Evolutionary conservation across 2,113 vertebrate genomes (phyloP).

Genomic region (Platysteira castanea): DNA sequence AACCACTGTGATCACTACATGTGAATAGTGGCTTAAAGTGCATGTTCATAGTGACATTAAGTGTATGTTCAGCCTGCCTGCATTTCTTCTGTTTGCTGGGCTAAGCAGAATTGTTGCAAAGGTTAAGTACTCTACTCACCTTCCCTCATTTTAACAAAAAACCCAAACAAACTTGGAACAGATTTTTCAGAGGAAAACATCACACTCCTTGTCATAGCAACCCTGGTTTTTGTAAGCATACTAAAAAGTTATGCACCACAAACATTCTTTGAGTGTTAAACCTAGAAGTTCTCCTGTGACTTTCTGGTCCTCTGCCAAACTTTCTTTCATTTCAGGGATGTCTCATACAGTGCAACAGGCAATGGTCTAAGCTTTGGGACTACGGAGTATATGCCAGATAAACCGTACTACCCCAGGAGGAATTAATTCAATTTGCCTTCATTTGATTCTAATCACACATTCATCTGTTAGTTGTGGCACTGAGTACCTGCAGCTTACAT

Average conservation of each 20-base stretch:
- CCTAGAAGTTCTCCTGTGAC: neutral
- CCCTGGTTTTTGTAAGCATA: neutral
- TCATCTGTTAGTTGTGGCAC: constrained; percentile 4
- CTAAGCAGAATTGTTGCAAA: neutral
- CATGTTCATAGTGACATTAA: neutral
- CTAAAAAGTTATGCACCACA: neutral
- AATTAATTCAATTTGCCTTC: constrained; percentile 50
- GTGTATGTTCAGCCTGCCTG: neutral
- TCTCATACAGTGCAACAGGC: neutral
- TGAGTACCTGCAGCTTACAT: constrained; percentile 15
- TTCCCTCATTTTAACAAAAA: neutral
- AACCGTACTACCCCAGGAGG: neutral
- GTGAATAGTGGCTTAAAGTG: neutral
- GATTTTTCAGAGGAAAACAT: neutral
- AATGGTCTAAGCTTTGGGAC: neutral
- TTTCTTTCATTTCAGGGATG: neutral
- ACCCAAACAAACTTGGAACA: neutral
- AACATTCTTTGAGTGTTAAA: neutral
- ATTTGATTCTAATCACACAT: constrained; percentile 43
- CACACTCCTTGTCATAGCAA: neutral
- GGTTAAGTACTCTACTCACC: rapidly evolving
- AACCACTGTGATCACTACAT: neutral
- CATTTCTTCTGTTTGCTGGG: neutral
- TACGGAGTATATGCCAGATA: neutral
- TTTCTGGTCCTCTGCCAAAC: neutral